A percentile compares a stretch with the other conserved stretches of the same genome.
phyloP scores from a whole-genome alignment of 2,113 vertebrate species.

The Lampris incognitus region DNA sequence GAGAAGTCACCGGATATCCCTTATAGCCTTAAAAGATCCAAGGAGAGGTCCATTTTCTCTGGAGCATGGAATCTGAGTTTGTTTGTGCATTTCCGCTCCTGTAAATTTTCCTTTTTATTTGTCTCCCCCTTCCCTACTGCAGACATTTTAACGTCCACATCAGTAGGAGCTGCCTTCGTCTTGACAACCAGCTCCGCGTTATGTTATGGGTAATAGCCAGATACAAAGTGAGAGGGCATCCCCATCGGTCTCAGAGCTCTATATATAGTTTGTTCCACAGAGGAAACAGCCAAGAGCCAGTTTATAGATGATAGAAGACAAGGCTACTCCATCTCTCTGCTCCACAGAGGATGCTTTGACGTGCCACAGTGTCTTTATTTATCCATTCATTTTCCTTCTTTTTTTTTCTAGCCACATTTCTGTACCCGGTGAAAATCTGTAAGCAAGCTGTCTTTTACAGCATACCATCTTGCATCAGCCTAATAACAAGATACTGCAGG shows the following conservation, averaged over 20 bases:
- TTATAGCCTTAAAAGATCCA: slow-evolving; percentile 53
- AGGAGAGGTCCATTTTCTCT: slow-evolving; percentile 4
- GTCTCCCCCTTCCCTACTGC: slow-evolving; percentile 81
- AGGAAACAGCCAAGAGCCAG: slow-evolving; percentile 82
- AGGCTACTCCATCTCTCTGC: slow-evolving; percentile 88
- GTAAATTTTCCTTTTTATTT: slow-evolving; percentile 45
- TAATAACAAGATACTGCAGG: neutral
- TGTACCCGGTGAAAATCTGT: slow-evolving; percentile 8
- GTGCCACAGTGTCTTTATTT: slow-evolving; percentile 31
- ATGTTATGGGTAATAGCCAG: slow-evolving; percentile 92
- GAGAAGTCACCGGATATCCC: slow-evolving; percentile 39
- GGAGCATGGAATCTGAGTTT: slow-evolving; percentile 18
- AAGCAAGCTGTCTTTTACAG: neutral
- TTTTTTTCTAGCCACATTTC: slow-evolving; percentile 28
- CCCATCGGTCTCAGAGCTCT: slow-evolving; percentile 87
- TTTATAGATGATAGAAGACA: slow-evolving; percentile 81
- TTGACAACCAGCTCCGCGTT: slow-evolving; percentile 89
- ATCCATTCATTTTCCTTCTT: neutral
- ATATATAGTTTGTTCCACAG: slow-evolving; percentile 92
- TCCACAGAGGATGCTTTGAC: slow-evolving; percentile 70
- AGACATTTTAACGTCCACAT: slow-evolving; percentile 85
- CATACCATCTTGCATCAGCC: slow-evolving; percentile 9
- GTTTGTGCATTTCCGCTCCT: slow-evolving; percentile 53
- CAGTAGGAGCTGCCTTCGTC: slow-evolving; percentile 86
- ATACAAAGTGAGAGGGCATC: slow-evolving; percentile 87